These are phyloP conservation scores for Trichopria drosophilae DNA, from an alignment of 2,888 invertebrate genomes.

Conservation along the genomic window DNA sequence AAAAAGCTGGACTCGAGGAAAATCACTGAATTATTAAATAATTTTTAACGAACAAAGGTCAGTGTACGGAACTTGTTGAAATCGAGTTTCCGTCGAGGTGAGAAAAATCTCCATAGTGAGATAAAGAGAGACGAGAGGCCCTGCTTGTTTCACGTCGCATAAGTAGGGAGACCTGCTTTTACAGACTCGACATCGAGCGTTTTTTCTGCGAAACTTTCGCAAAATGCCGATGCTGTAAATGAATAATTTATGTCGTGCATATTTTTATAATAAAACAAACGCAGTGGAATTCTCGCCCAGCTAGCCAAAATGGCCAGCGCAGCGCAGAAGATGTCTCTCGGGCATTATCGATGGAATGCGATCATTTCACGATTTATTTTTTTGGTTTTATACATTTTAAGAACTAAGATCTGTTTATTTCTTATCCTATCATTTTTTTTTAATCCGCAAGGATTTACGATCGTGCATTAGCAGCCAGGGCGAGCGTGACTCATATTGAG, in stretches of 20 bases:
- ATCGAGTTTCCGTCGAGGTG: neutral
- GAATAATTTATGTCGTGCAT: constrained; percentile 7
- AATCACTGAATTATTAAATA: no score
- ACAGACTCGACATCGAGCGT: no score
- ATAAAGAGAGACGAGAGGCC: no score
- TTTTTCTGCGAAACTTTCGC: no score
- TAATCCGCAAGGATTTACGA: no score
- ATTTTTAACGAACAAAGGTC: constrained; percentile 24
- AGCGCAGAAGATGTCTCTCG: constrained; percentile 32
- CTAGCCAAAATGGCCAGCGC: constrained; percentile 32
- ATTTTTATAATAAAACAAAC: no score
- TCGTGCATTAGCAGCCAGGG: no score
- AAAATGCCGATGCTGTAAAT: neutral
- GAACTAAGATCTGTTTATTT: constrained; percentile 15
- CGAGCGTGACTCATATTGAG: constrained; percentile 47
- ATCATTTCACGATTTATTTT: constrained; percentile 31
- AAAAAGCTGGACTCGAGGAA: no score
- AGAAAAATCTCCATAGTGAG: no score
- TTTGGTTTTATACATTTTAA: constrained; percentile 13
- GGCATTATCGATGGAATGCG: constrained; percentile 44
- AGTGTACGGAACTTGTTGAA: constrained; percentile 23
- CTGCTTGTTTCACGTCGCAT: no score
- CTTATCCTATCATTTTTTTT: constrained; percentile 10
- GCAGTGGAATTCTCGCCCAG: constrained; percentile 31
- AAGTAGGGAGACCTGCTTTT: no score